Conservation (phyloP, 1,140 invertebrate genomes). For the Lineus longissimus region DNA sequence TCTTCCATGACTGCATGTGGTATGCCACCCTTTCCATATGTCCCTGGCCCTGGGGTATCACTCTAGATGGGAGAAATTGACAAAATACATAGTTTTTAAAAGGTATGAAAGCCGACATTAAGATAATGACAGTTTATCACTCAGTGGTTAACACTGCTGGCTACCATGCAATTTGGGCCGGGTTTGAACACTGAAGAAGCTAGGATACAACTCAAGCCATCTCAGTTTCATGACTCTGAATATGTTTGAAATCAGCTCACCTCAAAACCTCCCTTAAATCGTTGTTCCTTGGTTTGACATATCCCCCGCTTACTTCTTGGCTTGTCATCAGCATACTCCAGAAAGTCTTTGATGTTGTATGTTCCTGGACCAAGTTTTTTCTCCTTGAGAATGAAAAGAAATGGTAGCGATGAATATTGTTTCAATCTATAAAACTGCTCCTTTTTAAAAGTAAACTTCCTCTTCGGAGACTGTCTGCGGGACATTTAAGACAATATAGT, state of each 20-base stretch:
- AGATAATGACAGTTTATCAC: no score
- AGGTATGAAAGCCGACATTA: no score
- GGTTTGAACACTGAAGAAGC: no score
- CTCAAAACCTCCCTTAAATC: constrained; percentile 33
- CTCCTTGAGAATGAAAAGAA: constrained; percentile 25
- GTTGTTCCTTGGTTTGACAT: constrained; percentile 33
- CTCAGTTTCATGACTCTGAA: background rate
- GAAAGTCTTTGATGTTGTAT: constrained; percentile 49
- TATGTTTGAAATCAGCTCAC: constrained; percentile 14
- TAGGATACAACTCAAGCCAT: no score
- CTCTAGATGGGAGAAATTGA: constrained; percentile 27
- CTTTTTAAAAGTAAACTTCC: no score
- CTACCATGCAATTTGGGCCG: no score
- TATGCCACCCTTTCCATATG: constrained; percentile 49
- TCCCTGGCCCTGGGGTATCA: constrained; percentile 47
- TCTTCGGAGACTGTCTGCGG: no score
- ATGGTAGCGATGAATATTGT: no score
- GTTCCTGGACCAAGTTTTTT: constrained; percentile 46
- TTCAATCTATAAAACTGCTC: no score
- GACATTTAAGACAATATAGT: no score
- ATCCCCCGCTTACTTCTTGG: constrained; percentile 43
- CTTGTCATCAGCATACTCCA: constrained; percentile 34
- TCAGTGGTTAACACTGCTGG: no score
- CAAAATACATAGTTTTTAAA: no score
- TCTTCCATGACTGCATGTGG: constrained; percentile 40